A percentile compares a stretch with the other conserved stretches of the same genome.
Conservation (phyloP, 2,888 invertebrate species). For the Tanytarsus gracilentus region DNA sequence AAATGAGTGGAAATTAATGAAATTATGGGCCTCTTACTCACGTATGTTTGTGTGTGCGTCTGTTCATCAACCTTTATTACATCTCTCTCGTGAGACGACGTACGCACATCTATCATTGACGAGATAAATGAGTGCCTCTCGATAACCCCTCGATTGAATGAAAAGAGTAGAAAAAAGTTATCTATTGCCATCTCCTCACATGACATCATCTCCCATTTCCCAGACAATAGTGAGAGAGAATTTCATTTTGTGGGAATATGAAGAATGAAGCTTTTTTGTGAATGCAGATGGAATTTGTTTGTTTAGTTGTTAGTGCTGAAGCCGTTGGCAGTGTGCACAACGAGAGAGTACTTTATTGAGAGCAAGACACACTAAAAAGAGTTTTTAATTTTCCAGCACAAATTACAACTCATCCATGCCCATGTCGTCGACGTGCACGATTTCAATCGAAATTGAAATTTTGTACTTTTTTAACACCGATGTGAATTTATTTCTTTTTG, state of each 20-base stretch:
- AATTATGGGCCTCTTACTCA: not conserved
- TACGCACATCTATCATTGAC: not conserved
- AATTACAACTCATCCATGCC: constrained; percentile 13
- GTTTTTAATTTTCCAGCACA: constrained; percentile 1
- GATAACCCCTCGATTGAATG: no score
- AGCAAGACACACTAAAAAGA: not conserved
- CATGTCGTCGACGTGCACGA: not conserved
- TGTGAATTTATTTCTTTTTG: not conserved
- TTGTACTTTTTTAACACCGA: not conserved
- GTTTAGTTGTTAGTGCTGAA: constrained; percentile 15
- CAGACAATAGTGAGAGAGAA: not conserved
- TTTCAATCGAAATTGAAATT: constrained; percentile 7
- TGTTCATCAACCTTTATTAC: constrained; percentile 5
- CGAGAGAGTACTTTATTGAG: no score
- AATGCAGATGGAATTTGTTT: constrained; percentile 9
- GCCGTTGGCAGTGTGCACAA: no score
- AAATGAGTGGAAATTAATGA: constrained; percentile 12
- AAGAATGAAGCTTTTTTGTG: not conserved
- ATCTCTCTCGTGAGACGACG: not conserved
- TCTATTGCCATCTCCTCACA: not conserved
- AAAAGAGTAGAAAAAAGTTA: no score
- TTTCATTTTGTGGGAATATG: not conserved
- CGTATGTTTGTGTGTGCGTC: not conserved
- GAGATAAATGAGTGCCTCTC: not conserved
- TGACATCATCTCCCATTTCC: not conserved